Conservation (phyloP, 2,797 vertebrate genomes). For the Eleutherodactylus coqui region DNA sequence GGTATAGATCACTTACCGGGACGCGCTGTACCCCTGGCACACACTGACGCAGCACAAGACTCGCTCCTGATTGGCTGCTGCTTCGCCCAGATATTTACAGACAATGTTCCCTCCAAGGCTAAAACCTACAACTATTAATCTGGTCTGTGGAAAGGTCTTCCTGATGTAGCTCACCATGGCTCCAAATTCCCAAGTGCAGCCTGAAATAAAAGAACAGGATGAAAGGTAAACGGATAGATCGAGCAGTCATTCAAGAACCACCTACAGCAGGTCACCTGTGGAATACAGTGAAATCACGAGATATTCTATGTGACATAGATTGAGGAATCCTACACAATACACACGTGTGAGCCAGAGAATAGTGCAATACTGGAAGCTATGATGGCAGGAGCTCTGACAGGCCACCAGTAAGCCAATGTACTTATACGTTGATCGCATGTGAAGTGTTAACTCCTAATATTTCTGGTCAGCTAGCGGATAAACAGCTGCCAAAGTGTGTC, state of each 20-base stretch:
- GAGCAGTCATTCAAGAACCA: not conserved
- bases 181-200: slow-evolving; percentile 96
- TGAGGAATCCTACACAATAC: too few relatives aligned
- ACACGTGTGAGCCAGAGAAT: not conserved
- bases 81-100: slow-evolving; percentile 97
- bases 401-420: not conserved
- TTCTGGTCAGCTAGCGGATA: too few relatives aligned
- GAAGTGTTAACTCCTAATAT: too few relatives aligned
- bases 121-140: slow-evolving; percentile 93
- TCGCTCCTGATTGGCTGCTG: slow-evolving; percentile 87
- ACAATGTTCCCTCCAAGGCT: slow-evolving; percentile 98
- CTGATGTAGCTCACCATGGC: slow-evolving; percentile 96
- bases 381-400: too few relatives aligned
- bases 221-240: not conserved
- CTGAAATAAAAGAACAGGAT: slow-evolving; percentile 69
- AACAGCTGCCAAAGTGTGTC: too few relatives aligned
- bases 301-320: too few relatives aligned
- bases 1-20: slow-evolving; percentile 81
- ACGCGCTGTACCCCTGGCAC: slow-evolving; percentile 96
- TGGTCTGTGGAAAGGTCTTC: slow-evolving; percentile 86
- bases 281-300: too few relatives aligned
- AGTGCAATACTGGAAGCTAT: not conserved
- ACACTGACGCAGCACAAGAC: slow-evolving; percentile 96
- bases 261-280: not conserved
- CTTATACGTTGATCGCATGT: too few relatives aligned